Base-by-base conservation (phyloP, 2,797 vertebrate genomes). In the Cetoscarus ocellatus region DNA sequence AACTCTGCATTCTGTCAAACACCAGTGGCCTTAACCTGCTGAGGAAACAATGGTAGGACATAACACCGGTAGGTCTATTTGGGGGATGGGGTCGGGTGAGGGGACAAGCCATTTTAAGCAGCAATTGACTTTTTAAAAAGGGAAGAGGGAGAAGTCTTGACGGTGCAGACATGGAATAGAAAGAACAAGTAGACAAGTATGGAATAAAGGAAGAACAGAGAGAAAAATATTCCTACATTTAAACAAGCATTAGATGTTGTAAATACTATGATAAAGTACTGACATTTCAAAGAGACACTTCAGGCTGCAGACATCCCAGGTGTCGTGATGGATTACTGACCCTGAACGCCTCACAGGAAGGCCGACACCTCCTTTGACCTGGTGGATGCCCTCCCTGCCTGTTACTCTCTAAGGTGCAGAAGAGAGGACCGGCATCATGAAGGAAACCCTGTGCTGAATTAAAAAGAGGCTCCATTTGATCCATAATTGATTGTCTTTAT, bases 401-500 rank as follows among this genome's bases (percentile, higher is more conserved):
- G 66, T 54, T 51, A 55, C 44, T 56, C 55, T 53, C 40, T 67
- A 6, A 35, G 52, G 5, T 27, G 49, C 44, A 51, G 53, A 15
- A 44, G 60, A 39, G 56, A 56, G 66, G 75, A 66, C 82, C 44
- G 60, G 48, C 59, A 44, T 74, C 18, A 56, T 12, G 17, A 67
- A 59, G 55, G 52, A 57, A 64, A 80, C 58, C 48, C 64, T 36
- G 65, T 55, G 56, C 71, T 68, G 84, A 88, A 89, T 82, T 77
- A 88, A 90, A 89, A 79, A 74, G 52, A 70, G 78, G 66, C 61
- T 56, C 86, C 84, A 92, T 93, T 94, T 95, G 91, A 95, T 95
- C 92, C 90, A 94, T 95, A 94, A 95, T 95, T 94, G 93, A 95
- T 94, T 40, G 74, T 73, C 85, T 91, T 87, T 85, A 91, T 91